phyloP scores from a whole-genome alignment of 2,888 invertebrate genomes.

The Euzophera pinguis region DNA sequence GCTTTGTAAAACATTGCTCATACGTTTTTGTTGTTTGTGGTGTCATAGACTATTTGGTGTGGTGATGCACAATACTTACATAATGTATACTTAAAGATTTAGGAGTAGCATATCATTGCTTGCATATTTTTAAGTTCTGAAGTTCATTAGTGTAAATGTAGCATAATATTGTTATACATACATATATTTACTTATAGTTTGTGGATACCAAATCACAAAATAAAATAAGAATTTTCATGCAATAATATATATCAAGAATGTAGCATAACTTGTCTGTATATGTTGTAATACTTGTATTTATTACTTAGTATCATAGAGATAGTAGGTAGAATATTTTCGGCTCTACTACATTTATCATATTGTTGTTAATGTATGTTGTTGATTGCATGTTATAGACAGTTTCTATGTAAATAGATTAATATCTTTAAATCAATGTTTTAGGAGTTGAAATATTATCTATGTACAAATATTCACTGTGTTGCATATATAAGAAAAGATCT shows the following conservation, averaged over 20 bases:
- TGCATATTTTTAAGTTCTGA: constrained; percentile 17
- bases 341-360: constrained; percentile 42
- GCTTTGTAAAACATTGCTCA: too few species aligned
- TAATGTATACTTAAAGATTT: constrained; percentile 53
- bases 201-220: constrained; percentile 50
- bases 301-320: constrained; percentile 25
- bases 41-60: constrained; percentile 15
- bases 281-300: constrained; percentile 55
- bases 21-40: too few species aligned
- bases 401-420: constrained; percentile 61
- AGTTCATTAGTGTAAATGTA: background rate
- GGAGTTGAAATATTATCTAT: constrained; percentile 16
- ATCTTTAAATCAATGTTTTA: constrained; percentile 28
- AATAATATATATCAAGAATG: constrained; percentile 42
- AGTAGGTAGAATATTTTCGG: constrained; percentile 40
- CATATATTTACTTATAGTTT: background rate
- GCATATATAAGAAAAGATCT: constrained; percentile 43
- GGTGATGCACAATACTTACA: constrained; percentile 68
- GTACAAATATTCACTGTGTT: constrained; percentile 29
- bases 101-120: constrained; percentile 39
- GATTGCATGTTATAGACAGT: constrained; percentile 60
- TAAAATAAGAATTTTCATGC: constrained; percentile 27
- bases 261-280: constrained; percentile 58
- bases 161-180: constrained; percentile 10
- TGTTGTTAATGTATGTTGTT: constrained; percentile 61